phyloP scores from a whole-genome alignment of 2,888 invertebrate species.

The Teleogryllus oceanicus region DNA sequence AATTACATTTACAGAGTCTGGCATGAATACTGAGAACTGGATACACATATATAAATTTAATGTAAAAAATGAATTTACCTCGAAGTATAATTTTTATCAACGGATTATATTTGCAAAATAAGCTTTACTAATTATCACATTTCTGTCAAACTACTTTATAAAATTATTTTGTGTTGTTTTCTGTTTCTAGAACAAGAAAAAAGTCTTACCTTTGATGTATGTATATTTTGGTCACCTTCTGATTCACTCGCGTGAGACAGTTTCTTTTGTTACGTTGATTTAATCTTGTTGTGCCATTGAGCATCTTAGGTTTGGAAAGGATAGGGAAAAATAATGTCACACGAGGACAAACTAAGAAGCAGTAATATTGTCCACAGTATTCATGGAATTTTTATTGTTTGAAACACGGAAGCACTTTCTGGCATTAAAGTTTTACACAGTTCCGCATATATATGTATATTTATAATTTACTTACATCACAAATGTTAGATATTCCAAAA shows the following conservation, averaged over 20 bases:
- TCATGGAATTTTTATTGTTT: conserved; percentile 31
- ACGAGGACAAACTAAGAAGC: background rate
- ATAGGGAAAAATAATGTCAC: background rate
- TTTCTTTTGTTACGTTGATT: background rate
- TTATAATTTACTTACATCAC: conserved; percentile 4
- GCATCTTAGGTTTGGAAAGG: background rate
- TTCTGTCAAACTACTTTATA: background rate
- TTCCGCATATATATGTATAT: conserved; percentile 24
- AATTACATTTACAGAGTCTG: no score
- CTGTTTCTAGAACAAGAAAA: background rate
- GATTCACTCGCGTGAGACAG: no score
- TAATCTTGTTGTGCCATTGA: background rate
- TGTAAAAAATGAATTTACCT: no score
- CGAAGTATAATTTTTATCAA: no score
- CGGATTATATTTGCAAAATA: no score
- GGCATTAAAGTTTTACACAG: conserved; percentile 19
- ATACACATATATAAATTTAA: no score
- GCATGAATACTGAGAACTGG: no score
- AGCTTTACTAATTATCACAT: background rate
- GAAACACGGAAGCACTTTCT: conserved; percentile 32
- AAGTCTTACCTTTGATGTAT: background rate
- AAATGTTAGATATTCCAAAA: conserved; percentile 37
- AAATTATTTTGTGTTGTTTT: background rate
- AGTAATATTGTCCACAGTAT: background rate
- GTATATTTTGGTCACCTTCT: no score